phyloP scores from a whole-genome alignment of 2,888 invertebrate species.

The Encarsia formosa region DNA sequence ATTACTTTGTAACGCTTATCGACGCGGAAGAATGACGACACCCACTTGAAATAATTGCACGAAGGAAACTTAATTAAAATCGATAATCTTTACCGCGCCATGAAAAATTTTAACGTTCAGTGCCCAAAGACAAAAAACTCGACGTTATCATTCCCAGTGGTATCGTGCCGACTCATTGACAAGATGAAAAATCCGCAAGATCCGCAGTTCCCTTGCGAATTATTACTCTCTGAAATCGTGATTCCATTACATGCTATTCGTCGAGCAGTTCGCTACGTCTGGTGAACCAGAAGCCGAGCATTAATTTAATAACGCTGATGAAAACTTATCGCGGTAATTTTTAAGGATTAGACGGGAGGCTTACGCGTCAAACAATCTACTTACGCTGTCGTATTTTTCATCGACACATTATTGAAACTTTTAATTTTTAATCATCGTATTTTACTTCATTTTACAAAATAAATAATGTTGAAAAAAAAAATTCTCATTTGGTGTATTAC shows the following conservation, averaged over 20 bases:
- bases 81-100: too few relatives aligned
- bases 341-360: constrained; percentile 40
- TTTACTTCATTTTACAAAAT: too few relatives aligned
- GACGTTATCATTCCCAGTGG: constrained; percentile 7
- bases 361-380: neutral
- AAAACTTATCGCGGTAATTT: constrained; percentile 37
- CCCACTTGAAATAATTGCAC: too few relatives aligned
- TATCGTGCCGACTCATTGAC: constrained; percentile 12
- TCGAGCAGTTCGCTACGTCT: neutral
- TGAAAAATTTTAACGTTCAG: too few relatives aligned
- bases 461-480: too few relatives aligned
- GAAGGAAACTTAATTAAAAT: too few relatives aligned
- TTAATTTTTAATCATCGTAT: too few relatives aligned
- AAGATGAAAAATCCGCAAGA: constrained; percentile 25
- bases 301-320: constrained; percentile 43
- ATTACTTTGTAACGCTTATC: too few relatives aligned
- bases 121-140: neutral
- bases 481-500: too few relatives aligned
- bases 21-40: too few relatives aligned
- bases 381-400: neutral
- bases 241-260: constrained; percentile 21
- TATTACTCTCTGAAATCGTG: constrained; percentile 19
- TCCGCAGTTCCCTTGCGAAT: constrained; percentile 10
- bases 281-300: constrained; percentile 17
- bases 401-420: too few relatives aligned